phyloP scores from a whole-genome alignment of 2,113 vertebrate species.

The Pseudopipra pipra region DNA sequence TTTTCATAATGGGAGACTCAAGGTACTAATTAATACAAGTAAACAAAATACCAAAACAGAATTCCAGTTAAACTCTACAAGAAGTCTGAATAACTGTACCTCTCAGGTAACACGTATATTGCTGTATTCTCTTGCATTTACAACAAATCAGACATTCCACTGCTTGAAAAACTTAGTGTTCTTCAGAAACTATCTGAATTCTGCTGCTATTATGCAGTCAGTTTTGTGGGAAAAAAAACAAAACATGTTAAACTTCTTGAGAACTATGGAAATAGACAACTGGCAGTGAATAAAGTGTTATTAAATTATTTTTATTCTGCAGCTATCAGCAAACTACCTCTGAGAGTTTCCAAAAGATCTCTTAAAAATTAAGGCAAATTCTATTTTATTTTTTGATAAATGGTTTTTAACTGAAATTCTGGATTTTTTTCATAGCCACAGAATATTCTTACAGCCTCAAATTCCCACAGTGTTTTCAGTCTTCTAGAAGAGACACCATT shows the following conservation, averaged over 20 bases:
- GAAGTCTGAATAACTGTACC: background rate
- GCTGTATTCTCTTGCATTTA: background rate
- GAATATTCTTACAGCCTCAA: constrained; percentile 53
- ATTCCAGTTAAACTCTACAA: background rate
- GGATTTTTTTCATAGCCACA: constrained; percentile 34
- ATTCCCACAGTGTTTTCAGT: constrained; percentile 56
- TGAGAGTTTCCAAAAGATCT: background rate
- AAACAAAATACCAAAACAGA: background rate
- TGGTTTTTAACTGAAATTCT: constrained; percentile 1
- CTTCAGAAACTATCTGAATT: background rate
- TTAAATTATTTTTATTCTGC: background rate
- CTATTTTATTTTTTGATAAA: constrained; percentile 41
- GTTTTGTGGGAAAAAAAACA: background rate
- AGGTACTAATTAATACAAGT: background rate
- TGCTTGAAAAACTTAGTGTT: background rate
- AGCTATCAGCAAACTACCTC: background rate
- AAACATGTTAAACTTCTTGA: background rate
- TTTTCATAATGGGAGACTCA: background rate
- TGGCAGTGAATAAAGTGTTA: constrained; percentile 20
- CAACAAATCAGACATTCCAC: background rate
- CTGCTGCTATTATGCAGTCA: background rate
- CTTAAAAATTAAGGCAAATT: background rate
- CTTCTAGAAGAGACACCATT: constrained; percentile 33
- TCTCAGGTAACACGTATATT: background rate
- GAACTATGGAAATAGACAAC: background rate